Conservation (phyloP, 2,888 invertebrate genomes). For the Galerucella pusilla region DNA sequence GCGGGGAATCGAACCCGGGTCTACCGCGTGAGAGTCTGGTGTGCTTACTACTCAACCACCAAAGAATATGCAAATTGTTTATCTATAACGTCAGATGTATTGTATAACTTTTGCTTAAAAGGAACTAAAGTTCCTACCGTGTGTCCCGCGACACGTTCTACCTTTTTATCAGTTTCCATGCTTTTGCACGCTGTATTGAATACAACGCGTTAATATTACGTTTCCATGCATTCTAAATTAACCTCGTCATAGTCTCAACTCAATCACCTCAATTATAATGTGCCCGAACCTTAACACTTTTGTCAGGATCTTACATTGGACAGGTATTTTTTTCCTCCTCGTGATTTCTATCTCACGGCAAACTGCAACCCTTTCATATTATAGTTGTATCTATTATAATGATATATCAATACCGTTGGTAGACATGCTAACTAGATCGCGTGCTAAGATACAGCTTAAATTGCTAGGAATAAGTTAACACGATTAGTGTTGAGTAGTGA, state of each 20-base stretch:
- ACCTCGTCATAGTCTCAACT: neutral
- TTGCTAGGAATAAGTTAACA: conserved; percentile 36
- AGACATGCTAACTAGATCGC: conserved; percentile 33
- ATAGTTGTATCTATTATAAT: conserved; percentile 23
- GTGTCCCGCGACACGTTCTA: too few relatives aligned
- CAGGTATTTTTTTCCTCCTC: neutral
- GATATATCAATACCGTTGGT: conserved; percentile 29
- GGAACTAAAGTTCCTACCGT: too few relatives aligned
- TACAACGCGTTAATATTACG: too few relatives aligned
- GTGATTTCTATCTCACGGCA: conserved; percentile 23
- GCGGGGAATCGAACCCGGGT: too few relatives aligned
- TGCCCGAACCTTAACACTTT: neutral
- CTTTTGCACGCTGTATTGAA: too few relatives aligned
- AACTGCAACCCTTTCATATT: conserved; percentile 23
- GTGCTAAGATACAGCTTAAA: conserved; percentile 29
- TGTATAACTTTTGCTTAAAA: too few relatives aligned
- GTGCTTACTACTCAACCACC: too few relatives aligned
- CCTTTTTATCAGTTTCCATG: too few relatives aligned
- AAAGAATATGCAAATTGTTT: too few relatives aligned
- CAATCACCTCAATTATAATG: neutral
- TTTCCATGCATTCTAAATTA: neutral
- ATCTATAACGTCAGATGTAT: too few relatives aligned
- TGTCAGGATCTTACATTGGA: neutral
- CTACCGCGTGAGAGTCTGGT: too few relatives aligned
- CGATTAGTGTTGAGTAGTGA: conserved; percentile 34